Evolutionary conservation across 1,140 invertebrate genomes (phyloP).

Genomic region (Oreohelix idahoensis): DNA sequence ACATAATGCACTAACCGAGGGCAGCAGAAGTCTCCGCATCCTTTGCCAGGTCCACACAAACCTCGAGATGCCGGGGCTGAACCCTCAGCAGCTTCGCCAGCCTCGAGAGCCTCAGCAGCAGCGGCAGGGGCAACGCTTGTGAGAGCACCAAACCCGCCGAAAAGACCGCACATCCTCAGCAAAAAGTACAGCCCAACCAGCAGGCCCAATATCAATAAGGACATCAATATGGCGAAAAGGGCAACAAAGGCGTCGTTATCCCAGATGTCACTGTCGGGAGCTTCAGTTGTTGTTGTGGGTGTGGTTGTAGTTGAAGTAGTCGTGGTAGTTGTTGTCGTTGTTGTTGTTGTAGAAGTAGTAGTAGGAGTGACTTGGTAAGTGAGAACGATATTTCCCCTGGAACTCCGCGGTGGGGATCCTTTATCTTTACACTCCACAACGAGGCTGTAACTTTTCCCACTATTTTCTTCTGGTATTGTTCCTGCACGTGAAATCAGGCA

Average conservation of each 20-base stretch:
- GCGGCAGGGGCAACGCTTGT: background rate
- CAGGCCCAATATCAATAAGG: constrained; percentile 6
- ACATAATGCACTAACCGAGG: constrained; percentile 5
- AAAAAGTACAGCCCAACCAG: constrained; percentile 27
- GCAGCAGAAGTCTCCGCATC: constrained; percentile 17
- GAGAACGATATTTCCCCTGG: constrained; percentile 36
- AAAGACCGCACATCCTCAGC: constrained; percentile 5
- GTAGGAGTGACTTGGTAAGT: constrained; percentile 43
- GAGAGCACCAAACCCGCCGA: background rate
- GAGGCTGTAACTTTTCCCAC: constrained; percentile 42
- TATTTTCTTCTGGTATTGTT: constrained; percentile 36
- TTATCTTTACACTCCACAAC: constrained; percentile 42
- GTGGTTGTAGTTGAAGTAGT: constrained; percentile 26
- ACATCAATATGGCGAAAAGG: constrained; percentile 35
- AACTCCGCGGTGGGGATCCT: constrained; percentile 31
- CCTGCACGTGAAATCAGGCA: background rate
- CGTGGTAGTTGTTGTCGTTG: constrained; percentile 30
- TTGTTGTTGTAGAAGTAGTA: constrained; percentile 42
- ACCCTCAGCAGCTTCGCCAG: background rate
- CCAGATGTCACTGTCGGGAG: background rate
- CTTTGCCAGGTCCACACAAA: constrained; percentile 12
- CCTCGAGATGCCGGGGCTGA: background rate
- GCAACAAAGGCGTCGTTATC: constrained; percentile 37
- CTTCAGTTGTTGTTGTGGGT: background rate
- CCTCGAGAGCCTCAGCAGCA: background rate